These are phyloP conservation scores for Sinocyclocheilus grahami DNA, from an alignment of 2,113 vertebrate genomes.

Conservation along the genomic window DNA sequence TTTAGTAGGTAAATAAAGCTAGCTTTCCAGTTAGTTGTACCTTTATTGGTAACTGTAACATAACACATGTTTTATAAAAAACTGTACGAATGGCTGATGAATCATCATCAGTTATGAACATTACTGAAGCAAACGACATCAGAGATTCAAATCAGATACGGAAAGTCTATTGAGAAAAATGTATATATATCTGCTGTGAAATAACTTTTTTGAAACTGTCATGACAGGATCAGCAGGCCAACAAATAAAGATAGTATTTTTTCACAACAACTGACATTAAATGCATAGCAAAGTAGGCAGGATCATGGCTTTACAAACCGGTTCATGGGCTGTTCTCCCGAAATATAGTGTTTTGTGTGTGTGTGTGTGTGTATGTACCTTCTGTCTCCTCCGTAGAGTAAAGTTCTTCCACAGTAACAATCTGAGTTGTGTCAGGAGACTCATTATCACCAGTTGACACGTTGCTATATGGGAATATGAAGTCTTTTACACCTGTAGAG, in stretches of 20 bases:
- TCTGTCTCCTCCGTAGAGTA: conserved; percentile 80
- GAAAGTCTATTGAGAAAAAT: not conserved
- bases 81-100: no score
- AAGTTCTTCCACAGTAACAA: conserved; percentile 84
- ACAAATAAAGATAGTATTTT: no score
- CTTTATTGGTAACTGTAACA: no score
- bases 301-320: not conserved
- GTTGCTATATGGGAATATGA: conserved; percentile 76
- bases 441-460: conserved; percentile 73
- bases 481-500: conserved; percentile 62
- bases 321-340: not conserved
- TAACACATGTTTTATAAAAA: no score
- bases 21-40: not conserved
- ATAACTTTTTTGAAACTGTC: no score
- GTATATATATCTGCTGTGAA: not conserved
- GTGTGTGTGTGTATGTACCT: conserved; percentile 66
- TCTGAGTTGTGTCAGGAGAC: conserved; percentile 76
- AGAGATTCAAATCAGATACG: not conserved
- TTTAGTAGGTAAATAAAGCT: not conserved
- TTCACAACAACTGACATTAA: not conserved
- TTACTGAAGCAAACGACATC: not conserved
- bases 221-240: not conserved
- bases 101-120: no score
- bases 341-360: not conserved
- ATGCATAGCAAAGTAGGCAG: not conserved